Evolutionary conservation across 2,797 vertebrate genomes (phyloP).

Genomic region (Odontamblyopus rebecca): DNA sequence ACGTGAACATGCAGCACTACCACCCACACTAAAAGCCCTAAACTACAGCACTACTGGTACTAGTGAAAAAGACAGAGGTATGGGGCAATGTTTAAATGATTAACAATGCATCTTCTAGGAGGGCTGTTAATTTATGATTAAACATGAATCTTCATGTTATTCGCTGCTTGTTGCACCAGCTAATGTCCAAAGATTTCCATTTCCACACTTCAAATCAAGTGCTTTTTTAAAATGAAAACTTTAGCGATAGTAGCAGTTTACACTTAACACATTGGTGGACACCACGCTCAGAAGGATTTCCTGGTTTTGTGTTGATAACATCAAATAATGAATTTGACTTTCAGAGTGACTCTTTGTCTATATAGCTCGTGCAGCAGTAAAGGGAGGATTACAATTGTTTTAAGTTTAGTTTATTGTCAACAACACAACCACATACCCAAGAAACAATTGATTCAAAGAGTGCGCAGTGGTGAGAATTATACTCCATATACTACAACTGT

Average conservation of each 20-base stretch:
- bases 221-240: neutral
- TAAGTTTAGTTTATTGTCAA: neutral
- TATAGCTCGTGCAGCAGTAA: conserved; percentile 24
- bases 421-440: conserved; percentile 66
- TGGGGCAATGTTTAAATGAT: conserved; percentile 52
- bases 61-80: conserved; percentile 35
- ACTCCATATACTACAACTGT: conserved; percentile 49
- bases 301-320: neutral
- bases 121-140: neutral
- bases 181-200: neutral
- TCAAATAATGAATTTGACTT: neutral
- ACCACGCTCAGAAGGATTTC: neutral
- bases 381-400: neutral
- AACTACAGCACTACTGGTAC: conserved; percentile 34
- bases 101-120: neutral
- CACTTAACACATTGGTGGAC: neutral
- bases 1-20: conserved; percentile 32
- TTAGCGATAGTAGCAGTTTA: no score
- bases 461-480: conserved; percentile 40
- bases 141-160: conserved; percentile 29
- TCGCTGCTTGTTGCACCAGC: conserved; percentile 9
- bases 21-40: conserved; percentile 46
- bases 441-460: conserved; percentile 30
- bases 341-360: conserved; percentile 13
- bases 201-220: neutral